These are phyloP conservation scores for Ypsolopha scabrella DNA, from an alignment of 2,888 invertebrate genomes.

Conservation along the genomic window DNA sequence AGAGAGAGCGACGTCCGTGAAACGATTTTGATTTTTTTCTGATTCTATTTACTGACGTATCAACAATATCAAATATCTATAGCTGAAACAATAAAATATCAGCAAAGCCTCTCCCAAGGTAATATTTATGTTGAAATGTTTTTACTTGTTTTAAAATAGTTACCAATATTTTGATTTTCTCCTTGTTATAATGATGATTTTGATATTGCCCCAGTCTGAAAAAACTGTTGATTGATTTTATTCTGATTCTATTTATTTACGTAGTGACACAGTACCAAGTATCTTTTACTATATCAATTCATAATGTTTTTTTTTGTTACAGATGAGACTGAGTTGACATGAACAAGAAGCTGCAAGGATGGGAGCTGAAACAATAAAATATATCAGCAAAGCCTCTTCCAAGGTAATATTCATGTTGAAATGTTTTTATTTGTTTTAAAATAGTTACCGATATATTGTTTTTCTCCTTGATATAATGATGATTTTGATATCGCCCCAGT, in stretches of 20 bases:
- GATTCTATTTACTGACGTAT: conserved; percentile 10
- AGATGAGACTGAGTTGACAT: not conserved
- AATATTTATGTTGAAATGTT: too few species aligned
- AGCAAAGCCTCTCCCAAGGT: too few species aligned
- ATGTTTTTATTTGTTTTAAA: not conserved
- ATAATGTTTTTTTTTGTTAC: not conserved
- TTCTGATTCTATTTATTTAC: conserved; percentile 14
- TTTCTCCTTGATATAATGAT: conserved; percentile 7
- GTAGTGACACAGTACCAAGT: not conserved
- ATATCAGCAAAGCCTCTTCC: too few species aligned
- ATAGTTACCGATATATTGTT: too few species aligned
- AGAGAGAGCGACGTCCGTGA: too few species aligned
- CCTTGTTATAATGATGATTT: conserved; percentile 11
- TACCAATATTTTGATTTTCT: too few species aligned
- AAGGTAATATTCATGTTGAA: too few species aligned
- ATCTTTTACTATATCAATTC: too few species aligned
- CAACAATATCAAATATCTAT: not conserved
- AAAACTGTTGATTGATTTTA: conserved; percentile 34
- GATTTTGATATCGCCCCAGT: conserved; percentile 40
- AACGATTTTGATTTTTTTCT: conserved; percentile 29
- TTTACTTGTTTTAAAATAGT: not conserved
- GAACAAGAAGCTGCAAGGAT: not conserved
- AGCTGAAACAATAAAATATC: not conserved
- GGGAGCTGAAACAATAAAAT: not conserved
- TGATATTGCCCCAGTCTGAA: conserved; percentile 49